These are phyloP conservation scores for Otolemur garnettii DNA, from an alignment of 2,113 vertebrate species.

Conservation along the genomic window DNA sequence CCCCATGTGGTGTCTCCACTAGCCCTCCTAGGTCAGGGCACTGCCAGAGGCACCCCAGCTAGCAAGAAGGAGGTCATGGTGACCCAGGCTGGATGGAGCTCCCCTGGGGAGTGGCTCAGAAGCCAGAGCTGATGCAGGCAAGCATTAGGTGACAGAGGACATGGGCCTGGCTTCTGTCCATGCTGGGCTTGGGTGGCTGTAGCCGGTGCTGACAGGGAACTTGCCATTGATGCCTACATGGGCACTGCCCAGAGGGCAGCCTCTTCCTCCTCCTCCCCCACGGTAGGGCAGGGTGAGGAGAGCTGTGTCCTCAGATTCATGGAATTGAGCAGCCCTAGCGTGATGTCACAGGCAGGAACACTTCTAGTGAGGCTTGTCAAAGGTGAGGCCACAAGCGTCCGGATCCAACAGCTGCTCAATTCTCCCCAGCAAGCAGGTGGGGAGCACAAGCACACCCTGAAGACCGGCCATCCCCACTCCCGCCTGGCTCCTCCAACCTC, in stretches of 20 bases:
- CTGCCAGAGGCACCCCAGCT: neutral
- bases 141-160: constrained; percentile 32
- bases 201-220: constrained; percentile 26
- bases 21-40: rapidly evolving
- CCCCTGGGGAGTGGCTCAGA: neutral
- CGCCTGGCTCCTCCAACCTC: neutral
- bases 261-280: constrained; percentile 44
- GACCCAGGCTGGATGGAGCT: neutral
- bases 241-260: neutral
- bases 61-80: neutral
- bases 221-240: neutral
- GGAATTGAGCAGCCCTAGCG: neutral
- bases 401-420: neutral
- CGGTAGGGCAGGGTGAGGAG: too few species aligned
- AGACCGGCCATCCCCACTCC: neutral
- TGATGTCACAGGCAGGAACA: neutral
- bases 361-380: neutral
- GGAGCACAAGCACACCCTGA: too few species aligned
- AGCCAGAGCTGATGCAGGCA: neutral
- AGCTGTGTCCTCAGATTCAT: neutral
- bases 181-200: neutral
- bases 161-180: neutral
- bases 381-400: neutral
- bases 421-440: neutral
- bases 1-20: neutral